A percentile compares a stretch with the other conserved stretches of the same genome.
phyloP scores from a whole-genome alignment of 2,113 vertebrate genomes.

The Sciurus niger region DNA sequence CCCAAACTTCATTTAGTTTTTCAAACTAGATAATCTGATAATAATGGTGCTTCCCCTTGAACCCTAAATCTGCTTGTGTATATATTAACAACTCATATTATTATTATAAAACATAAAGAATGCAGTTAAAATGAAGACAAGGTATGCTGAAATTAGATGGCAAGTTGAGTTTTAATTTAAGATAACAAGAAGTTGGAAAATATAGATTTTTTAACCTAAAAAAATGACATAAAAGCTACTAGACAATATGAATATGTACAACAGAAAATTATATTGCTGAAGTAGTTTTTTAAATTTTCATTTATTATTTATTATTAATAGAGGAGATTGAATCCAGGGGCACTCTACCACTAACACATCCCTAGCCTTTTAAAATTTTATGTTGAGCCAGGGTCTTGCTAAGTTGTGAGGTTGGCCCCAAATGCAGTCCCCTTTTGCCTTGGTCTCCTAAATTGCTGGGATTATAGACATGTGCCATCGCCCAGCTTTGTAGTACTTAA shows the following conservation, averaged over 20 bases:
- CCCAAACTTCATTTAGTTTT: background rate
- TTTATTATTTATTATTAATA: background rate
- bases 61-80: background rate
- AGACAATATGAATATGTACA: background rate
- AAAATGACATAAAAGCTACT: slow-evolving; percentile 7
- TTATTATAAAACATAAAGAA: background rate
- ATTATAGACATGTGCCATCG: no score
- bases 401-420: no score
- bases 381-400: no score
- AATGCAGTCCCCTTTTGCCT: no score
- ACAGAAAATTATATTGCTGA: background rate
- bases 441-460: no score
- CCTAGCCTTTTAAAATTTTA: no score
- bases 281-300: background rate
- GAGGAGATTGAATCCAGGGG: no score
- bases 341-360: no score
- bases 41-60: background rate
- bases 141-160: background rate
- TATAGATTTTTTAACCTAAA: background rate
- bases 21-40: background rate
- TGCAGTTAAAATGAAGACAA: slow-evolving; percentile 7
- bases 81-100: slow-evolving; percentile 32
- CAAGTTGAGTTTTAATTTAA: slow-evolving; percentile 46
- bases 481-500: background rate
- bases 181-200: background rate